Evolutionary conservation across 1,140 invertebrate genomes (phyloP), one percentile per base, ranked within the genome.

Genomic region (Matsumurasca onukii): DNA sequence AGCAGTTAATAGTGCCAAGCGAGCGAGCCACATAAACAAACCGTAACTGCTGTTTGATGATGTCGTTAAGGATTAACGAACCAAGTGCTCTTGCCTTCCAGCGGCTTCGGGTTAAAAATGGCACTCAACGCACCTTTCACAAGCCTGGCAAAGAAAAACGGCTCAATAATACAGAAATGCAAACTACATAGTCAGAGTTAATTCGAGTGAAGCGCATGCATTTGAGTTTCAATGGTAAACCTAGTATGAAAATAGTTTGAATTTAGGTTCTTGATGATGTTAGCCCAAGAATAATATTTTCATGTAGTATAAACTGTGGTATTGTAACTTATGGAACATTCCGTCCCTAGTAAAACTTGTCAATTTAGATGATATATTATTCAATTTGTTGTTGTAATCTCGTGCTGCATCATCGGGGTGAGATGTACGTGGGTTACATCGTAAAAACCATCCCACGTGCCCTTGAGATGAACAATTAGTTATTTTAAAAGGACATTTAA

Each of bases 1-100:
- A n/a, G n/a, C n/a, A n/a, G n/a, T n/a, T n/a, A n/a, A n/a, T n/a
- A n/a, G n/a, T n/a, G n/a, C n/a, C 34, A 17, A 39, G 34, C 34
- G 12, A 27, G 1, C 24, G 5, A 27, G 25, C 15, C 13, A 59
- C 20, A 52, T 12, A 52, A 22, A 59, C 55, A 59, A 59, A 59
- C 55, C 55, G 25, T 59, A 24, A 9, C 25, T 39, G 34, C 34
- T 17, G 34, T 17, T 17, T 39, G 55, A 9, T 3, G 22, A 13
- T 5, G 55, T n/a, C 22, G 2, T 59, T 59, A 59, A 9, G 55
- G 55, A n/a, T 25, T 59, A 59, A 59, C 55, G n/a, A 59, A 59
- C 55, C 55, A 59, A 25, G 55, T 59, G 55, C 55, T 59, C 24
- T 25, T 13, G 2, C 55, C 55, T 27, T 59, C 55, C 55, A 29